Conservation (phyloP, 2,797 vertebrate species). For the Rhadinocentrus ornatus region DNA sequence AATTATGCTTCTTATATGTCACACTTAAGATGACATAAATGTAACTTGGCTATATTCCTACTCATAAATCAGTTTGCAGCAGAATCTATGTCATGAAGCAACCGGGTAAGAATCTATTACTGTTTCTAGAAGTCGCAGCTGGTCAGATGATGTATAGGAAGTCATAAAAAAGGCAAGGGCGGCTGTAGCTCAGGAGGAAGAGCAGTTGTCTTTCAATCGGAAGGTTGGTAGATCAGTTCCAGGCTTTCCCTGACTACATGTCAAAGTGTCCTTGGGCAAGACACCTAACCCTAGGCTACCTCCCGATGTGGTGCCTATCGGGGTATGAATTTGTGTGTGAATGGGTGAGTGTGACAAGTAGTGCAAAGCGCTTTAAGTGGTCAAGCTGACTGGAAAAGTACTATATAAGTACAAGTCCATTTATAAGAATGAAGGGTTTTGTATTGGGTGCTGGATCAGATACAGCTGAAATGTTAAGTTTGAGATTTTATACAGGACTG, state of each 20-base stretch:
- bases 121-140: constrained; percentile 34
- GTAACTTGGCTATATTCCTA: constrained; percentile 42
- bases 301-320: too few species aligned
- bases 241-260: too few species aligned
- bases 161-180: constrained; percentile 12
- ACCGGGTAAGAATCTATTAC: constrained; percentile 32
- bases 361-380: too few species aligned
- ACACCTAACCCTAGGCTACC: too few species aligned
- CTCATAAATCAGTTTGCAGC: constrained; percentile 60
- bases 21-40: constrained; percentile 68
- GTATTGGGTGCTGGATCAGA: constrained; percentile 1
- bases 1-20: constrained; percentile 62
- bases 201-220: too few species aligned
- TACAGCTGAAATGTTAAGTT: not conserved
- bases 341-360: too few species aligned
- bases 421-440: not conserved
- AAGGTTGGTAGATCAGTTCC: too few species aligned
- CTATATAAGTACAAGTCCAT: too few species aligned
- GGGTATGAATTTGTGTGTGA: too few species aligned
- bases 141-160: constrained; percentile 40
- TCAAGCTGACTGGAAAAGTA: too few species aligned
- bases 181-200: too few species aligned
- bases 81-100: constrained; percentile 41
- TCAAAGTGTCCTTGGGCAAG: too few species aligned
- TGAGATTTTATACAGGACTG: not conserved